Evolutionary conservation across 2,888 invertebrate species (phyloP).

Genomic region (Penaeus monodon): DNA sequence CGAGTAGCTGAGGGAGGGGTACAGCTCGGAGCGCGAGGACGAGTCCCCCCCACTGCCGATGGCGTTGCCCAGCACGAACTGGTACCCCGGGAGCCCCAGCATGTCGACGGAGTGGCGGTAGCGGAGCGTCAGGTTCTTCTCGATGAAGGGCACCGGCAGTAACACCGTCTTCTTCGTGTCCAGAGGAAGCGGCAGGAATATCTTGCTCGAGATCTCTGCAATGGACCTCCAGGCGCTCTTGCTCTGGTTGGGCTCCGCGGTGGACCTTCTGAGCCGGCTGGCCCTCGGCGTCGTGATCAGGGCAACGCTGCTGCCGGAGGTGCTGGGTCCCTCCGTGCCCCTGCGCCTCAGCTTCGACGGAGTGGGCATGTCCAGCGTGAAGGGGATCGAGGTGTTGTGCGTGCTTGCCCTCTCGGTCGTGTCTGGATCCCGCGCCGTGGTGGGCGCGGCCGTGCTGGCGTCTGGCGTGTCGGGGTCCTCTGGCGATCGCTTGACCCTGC

Average conservation of each 20-base stretch:
- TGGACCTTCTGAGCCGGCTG: conserved; percentile 13
- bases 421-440: not conserved
- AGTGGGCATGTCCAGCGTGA: too few species aligned
- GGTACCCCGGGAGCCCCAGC: conserved; percentile 48
- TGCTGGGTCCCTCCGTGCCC: not conserved
- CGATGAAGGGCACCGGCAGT: conserved; percentile 44
- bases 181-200: conserved; percentile 50
- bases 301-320: conserved; percentile 1
- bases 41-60: conserved; percentile 16
- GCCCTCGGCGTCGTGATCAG: conserved; percentile 1
- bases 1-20: conserved; percentile 50
- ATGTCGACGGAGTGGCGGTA: conserved; percentile 47
- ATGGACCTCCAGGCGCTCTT: conserved; percentile 36
- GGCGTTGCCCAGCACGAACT: conserved; percentile 52
- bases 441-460: not conserved
- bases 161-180: conserved; percentile 44
- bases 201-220: conserved; percentile 38
- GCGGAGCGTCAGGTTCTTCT: conserved; percentile 55
- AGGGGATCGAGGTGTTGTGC: not conserved
- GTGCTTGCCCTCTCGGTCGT: not conserved
- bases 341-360: not conserved
- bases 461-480: not conserved
- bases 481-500: conserved; percentile 21
- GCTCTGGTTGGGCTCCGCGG: conserved; percentile 23
- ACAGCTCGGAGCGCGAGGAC: conserved; percentile 22